Evolutionary conservation across 2,888 invertebrate species (phyloP).

Genomic region (Acanthosepion lycidas): DNA sequence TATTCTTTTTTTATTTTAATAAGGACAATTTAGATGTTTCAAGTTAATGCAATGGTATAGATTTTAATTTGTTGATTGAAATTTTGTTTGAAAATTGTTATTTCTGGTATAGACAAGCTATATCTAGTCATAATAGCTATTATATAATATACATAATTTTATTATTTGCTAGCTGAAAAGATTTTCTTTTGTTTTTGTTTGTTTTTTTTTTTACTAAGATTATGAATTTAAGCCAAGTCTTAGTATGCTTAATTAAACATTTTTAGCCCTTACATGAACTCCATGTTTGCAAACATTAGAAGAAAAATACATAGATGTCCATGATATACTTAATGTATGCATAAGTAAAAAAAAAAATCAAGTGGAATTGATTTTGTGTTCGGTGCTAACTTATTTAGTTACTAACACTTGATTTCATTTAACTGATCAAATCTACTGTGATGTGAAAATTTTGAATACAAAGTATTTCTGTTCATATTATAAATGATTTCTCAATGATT

Average conservation of each 20-base stretch:
- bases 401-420: not conserved
- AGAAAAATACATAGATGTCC: not conserved
- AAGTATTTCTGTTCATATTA: not conserved
- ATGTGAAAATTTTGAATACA: not conserved
- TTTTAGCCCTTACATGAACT: too few relatives aligned
- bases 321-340: not conserved
- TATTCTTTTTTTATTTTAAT: slow-evolving; percentile 24
- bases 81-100: not conserved
- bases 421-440: not conserved
- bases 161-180: too few relatives aligned
- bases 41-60: not conserved
- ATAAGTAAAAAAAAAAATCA: not conserved
- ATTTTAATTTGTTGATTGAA: not conserved
- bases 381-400: not conserved
- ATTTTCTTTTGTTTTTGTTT: too few relatives aligned
- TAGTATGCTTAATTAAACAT: too few relatives aligned
- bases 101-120: not conserved
- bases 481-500: too few relatives aligned
- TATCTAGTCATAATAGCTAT: too few relatives aligned
- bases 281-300: not conserved
- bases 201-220: too few relatives aligned
- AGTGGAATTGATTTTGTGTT: not conserved
- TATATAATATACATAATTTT: too few relatives aligned
- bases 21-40: not conserved
- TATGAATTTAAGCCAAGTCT: too few relatives aligned